phyloP scores from a whole-genome alignment of 2,888 invertebrate species.

The Hemistola chrysoprasaria region DNA sequence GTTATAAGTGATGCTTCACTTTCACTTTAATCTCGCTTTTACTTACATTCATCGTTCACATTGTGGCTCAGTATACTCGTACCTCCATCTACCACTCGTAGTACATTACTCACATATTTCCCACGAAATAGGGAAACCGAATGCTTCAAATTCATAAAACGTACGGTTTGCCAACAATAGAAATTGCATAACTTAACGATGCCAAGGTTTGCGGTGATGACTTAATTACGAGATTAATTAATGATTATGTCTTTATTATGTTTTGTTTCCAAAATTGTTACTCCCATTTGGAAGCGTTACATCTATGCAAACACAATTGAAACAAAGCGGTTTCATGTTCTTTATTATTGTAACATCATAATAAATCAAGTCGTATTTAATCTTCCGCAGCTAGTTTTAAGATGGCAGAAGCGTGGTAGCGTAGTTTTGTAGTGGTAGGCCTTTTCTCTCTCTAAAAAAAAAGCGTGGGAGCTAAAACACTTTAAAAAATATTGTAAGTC shows the following conservation, averaged over 20 bases:
- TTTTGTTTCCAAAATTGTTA: constrained; percentile 15
- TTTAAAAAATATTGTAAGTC: not conserved
- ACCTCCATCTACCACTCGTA: constrained; percentile 1
- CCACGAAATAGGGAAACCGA: constrained; percentile 30
- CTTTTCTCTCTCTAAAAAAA: too few species aligned
- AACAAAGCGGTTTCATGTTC: constrained; percentile 5
- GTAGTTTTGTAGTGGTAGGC: too few species aligned
- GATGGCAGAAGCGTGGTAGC: too few species aligned
- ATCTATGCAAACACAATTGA: constrained; percentile 3
- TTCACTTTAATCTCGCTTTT: constrained; percentile 34
- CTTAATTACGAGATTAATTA: constrained; percentile 15
- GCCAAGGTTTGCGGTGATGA: constrained; percentile 11
- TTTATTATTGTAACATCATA: too few species aligned
- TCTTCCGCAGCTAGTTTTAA: too few species aligned
- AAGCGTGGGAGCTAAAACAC: too few species aligned
- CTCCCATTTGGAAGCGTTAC: constrained; percentile 4
- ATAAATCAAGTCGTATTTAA: too few species aligned
- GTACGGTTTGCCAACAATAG: constrained; percentile 10
- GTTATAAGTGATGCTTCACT: constrained; percentile 23
- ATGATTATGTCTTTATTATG: constrained; percentile 21
- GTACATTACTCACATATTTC: constrained; percentile 24
- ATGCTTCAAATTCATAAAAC: constrained; percentile 20
- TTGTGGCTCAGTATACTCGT: constrained; percentile 3
- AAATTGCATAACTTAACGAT: constrained; percentile 8
- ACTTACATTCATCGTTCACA: constrained; percentile 26